Percentiles rank a stretch among this genome's conserved stretches.
Evolutionary conservation across 2,888 invertebrate species (phyloP).

Genomic region (Agrilus biguttatus): DNA sequence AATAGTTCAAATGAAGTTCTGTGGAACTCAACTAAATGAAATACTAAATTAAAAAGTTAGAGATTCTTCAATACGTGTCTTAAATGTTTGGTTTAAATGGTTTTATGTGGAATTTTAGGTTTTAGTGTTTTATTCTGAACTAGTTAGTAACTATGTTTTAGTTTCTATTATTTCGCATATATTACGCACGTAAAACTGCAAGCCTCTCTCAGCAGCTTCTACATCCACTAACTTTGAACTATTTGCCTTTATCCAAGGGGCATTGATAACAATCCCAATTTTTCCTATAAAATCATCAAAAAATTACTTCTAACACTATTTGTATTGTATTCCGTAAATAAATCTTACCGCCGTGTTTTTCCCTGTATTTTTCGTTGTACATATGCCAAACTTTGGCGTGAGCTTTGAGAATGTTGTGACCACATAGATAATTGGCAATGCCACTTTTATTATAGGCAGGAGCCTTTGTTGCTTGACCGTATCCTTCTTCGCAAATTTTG

Average conservation of each 20-base stretch:
- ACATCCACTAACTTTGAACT: conserved; percentile 34
- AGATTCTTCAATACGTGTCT: too few species aligned
- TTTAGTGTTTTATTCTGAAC: too few species aligned
- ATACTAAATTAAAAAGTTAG: too few species aligned
- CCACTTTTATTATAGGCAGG: conserved; percentile 24
- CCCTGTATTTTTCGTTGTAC: conserved; percentile 34
- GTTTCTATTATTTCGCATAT: too few species aligned
- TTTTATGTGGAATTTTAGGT: too few species aligned
- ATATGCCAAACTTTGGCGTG: conserved; percentile 45
- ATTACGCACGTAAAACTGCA: background rate
- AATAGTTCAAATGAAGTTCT: too few species aligned
- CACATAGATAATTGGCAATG: conserved; percentile 40
- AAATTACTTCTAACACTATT: background rate
- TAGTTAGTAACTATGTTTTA: too few species aligned
- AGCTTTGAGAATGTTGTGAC: conserved; percentile 42
- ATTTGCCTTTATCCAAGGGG: conserved; percentile 36
- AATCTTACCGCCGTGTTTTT: conserved; percentile 15
- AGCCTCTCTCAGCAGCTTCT: conserved; percentile 36
- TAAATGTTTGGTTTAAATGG: too few species aligned
- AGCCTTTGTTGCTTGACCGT: conserved; percentile 13
- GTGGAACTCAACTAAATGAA: too few species aligned
- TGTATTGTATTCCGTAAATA: too few species aligned
- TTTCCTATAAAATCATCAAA: background rate
- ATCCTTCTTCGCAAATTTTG: conserved; percentile 39
- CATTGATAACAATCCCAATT: conserved; percentile 40